phyloP scores from a whole-genome alignment of 1,140 invertebrate species.

The Aphaenogaster rudis region DNA sequence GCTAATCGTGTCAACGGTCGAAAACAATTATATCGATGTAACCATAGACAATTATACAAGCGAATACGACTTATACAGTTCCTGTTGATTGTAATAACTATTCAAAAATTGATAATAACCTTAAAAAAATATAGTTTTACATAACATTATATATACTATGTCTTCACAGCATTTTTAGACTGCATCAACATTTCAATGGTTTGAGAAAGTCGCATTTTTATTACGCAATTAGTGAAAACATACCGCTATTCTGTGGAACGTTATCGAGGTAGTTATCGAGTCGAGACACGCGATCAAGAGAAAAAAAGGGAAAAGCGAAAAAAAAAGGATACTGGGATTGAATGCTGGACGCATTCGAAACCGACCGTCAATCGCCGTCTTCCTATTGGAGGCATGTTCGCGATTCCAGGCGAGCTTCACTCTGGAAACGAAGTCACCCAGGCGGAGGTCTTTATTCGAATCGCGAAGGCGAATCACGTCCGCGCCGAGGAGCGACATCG shows the following conservation, averaged over 20 bases:
- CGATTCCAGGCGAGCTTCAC: constrained; percentile 74
- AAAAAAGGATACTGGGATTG: constrained; percentile 52
- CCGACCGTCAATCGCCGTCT: constrained; percentile 69
- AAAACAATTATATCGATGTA: neutral
- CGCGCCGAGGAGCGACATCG: constrained; percentile 82
- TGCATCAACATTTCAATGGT: neutral
- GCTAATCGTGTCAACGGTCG: neutral
- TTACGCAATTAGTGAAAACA: constrained; percentile 27
- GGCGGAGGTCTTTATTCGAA: constrained; percentile 85
- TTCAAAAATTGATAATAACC: neutral
- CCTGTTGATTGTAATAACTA: neutral
- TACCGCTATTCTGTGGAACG: constrained; percentile 20
- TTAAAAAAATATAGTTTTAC: neutral
- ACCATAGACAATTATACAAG: neutral
- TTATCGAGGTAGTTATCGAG: constrained; percentile 56
- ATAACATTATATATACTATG: neutral
- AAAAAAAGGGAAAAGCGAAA: constrained; percentile 42
- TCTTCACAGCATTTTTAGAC: neutral
- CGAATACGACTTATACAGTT: neutral
- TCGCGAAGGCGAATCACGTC: constrained; percentile 86
- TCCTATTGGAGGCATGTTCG: constrained; percentile 70
- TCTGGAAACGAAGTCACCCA: constrained; percentile 80
- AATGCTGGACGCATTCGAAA: constrained; percentile 51
- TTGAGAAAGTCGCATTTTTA: neutral
- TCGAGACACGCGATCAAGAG: constrained; percentile 37